A percentile compares a stretch with the other conserved stretches of the same genome.
phyloP scores from a whole-genome alignment of 2,797 vertebrate species.

The Sphaeramia orbicularis region DNA sequence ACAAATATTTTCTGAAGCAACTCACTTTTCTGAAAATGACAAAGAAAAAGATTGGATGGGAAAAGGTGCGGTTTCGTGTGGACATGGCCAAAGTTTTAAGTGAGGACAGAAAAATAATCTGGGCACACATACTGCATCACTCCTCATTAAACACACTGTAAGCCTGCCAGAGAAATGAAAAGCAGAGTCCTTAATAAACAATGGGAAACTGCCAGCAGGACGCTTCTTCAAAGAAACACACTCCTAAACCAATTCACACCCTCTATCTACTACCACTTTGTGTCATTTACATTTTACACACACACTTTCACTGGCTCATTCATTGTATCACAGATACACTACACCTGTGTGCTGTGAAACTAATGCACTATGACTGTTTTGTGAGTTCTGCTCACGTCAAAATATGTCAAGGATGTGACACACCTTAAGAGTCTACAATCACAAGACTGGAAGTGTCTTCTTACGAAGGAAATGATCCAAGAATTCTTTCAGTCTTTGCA shows the following conservation, averaged over 20 bases:
- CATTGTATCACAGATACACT: slow-evolving; percentile 39
- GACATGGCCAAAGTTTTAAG: neutral
- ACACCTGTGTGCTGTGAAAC: slow-evolving; percentile 51
- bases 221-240: slow-evolving; percentile 29
- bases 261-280: slow-evolving; percentile 9
- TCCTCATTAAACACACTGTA: slow-evolving; percentile 2
- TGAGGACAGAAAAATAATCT: neutral
- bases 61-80: too few relatives aligned
- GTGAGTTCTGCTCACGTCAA: slow-evolving; percentile 44
- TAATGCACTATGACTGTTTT: slow-evolving; percentile 1
- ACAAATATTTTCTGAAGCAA: too few relatives aligned
- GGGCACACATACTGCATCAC: neutral
- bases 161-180: slow-evolving; percentile 28
- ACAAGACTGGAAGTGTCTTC: slow-evolving; percentile 23
- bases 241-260: slow-evolving; percentile 41
- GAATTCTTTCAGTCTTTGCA: neutral
- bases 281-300: slow-evolving; percentile 47
- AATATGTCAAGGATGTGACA: slow-evolving; percentile 74
- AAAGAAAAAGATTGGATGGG: too few relatives aligned
- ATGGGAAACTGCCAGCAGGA: slow-evolving; percentile 35
- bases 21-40: too few relatives aligned
- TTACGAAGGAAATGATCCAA: slow-evolving; percentile 24
- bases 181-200: slow-evolving; percentile 37
- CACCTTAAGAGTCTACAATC: slow-evolving; percentile 60
- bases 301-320: slow-evolving; percentile 20